Conservation (phyloP, 2,113 vertebrate genomes). For the mouse (Mus musculus) region DNA sequence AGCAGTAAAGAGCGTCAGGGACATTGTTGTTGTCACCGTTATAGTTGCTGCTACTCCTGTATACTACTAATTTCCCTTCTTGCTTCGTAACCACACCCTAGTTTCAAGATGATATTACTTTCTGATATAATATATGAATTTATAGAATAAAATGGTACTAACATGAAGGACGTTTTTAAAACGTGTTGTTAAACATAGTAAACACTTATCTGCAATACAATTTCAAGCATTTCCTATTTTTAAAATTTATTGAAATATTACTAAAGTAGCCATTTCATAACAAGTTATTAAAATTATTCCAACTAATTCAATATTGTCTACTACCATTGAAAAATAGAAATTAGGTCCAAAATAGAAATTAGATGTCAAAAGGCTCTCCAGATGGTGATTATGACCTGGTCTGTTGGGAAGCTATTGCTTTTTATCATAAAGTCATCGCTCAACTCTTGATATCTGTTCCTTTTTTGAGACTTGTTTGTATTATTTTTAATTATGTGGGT, state of each 20-base stretch:
- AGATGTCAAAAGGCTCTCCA: background rate
- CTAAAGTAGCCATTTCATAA: background rate
- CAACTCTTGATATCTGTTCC: background rate
- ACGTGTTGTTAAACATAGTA: background rate
- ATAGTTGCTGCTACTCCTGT: background rate
- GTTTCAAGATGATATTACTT: background rate
- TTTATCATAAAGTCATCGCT: background rate
- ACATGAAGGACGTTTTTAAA: background rate
- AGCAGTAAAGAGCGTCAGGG: background rate
- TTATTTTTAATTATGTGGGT: background rate
- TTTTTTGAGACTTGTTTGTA: background rate
- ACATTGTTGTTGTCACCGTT: background rate
- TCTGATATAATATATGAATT: background rate
- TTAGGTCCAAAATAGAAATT: conserved; percentile 38
- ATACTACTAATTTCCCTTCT: background rate
- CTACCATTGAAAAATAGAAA: conserved; percentile 10
- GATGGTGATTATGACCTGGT: background rate
- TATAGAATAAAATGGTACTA: background rate
- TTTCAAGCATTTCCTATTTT: conserved; percentile 25
- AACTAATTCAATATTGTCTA: conserved; percentile 17
- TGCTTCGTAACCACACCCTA: background rate
- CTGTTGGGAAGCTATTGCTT: background rate
- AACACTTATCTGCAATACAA: background rate
- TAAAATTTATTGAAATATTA: background rate
- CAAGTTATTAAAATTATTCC: conserved; percentile 12